phyloP scores from a whole-genome alignment of 2,888 invertebrate species.

The Rhopalosiphum nymphaeae region DNA sequence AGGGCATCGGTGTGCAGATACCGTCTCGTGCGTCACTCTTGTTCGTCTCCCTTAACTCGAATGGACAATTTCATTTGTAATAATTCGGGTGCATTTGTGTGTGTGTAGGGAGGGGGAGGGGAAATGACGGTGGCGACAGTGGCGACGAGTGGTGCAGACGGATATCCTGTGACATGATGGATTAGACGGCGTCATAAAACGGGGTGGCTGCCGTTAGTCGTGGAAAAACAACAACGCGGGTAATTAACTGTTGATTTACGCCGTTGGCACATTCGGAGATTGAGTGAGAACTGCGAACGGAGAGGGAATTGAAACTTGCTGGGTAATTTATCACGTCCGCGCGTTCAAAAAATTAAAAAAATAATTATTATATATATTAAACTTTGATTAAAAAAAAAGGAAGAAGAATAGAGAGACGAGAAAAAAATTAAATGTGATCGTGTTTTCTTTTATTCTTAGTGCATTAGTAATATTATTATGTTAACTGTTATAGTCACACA shows the following conservation, averaged over 20 bases:
- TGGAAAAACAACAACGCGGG: constrained; percentile 55
- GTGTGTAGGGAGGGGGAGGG: not conserved
- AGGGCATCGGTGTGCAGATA: not conserved
- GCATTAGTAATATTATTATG: not conserved
- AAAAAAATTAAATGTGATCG: not conserved
- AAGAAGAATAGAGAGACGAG: not conserved
- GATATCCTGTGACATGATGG: constrained; percentile 64
- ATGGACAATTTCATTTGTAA: constrained; percentile 60
- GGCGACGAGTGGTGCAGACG: constrained; percentile 37
- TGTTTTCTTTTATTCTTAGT: not conserved
- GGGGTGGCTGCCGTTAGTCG: constrained; percentile 42
- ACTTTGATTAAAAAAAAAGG: constrained; percentile 12
- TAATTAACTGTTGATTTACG: constrained; percentile 64
- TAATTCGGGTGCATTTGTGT: not conserved
- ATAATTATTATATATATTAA: constrained; percentile 16
- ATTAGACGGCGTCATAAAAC: constrained; percentile 56
- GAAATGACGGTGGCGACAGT: not conserved
- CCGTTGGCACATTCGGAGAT: constrained; percentile 54
- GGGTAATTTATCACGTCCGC: constrained; percentile 61
- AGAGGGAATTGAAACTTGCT: constrained; percentile 50
- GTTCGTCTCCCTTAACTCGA: constrained; percentile 35
- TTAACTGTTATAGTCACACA: not conserved
- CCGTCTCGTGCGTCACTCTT: not conserved
- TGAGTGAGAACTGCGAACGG: constrained; percentile 23
- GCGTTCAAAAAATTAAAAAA: constrained; percentile 42